Base-by-base conservation (phyloP, 2,113 vertebrate genomes). In the Anguilla japonica region DNA sequence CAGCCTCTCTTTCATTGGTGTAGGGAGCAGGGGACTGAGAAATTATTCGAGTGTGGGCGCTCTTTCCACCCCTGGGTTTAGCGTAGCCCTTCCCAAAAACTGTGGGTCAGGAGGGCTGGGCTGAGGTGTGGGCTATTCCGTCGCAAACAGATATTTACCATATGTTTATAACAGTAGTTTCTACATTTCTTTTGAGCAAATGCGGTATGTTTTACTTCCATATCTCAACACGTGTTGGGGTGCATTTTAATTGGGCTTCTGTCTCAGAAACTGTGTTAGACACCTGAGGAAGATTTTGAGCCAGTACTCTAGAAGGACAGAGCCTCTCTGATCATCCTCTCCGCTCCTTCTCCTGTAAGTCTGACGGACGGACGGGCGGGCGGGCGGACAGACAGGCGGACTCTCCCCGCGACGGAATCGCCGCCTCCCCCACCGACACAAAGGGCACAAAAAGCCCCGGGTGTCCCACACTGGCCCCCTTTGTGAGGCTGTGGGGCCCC, bases 291-390 rank as follows among this genome's bases (percentile, higher is more conserved):
- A 8, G 60, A 80, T 80, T 81, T 78, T 81, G 40, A 75, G 29
- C 90, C 84, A 81, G 86, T 71, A 82, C n/a, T 89, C 84, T 81
- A 90, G 89, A 89, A 86, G 91, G 93, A 94, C 90, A 94, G 92
- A 90, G 88, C 86, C 84, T 87, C 89, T 95, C 94, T 95, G 92
- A 94, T 94, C 92, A 90, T 79, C 50, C 90, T 88, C 90, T 79
- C 50, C 90, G 88, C 90, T 91, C 90, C 91, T 53, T 93, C 91
- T 92, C 89, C 79, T 89, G 87, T 88, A 89, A 93, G 93, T 93
- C 88, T 89, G 89, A 88, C 82, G 91, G 87, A n/a, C 40, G 90
- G 89, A 88, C 80, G 91, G 87, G 20, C 39, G 90, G 89, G 88
- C 82, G 91, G 87, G n/a, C 39, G 89, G 89, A 88, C 82, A 91